These are phyloP conservation scores for Spodoptera exigua DNA, from an alignment of 2,888 invertebrate species.

Conservation along the genomic window DNA sequence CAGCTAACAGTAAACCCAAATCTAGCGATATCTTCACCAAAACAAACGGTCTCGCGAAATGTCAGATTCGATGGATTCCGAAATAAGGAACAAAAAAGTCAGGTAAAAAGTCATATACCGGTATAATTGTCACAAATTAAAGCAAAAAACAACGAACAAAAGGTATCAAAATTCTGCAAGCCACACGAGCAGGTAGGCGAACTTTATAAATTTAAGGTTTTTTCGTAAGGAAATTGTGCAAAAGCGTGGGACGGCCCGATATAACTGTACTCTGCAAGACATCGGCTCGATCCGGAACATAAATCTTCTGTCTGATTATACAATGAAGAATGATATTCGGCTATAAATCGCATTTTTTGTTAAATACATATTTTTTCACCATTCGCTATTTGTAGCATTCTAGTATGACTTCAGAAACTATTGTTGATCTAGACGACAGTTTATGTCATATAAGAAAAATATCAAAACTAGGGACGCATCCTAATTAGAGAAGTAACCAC, in stretches of 20 bases:
- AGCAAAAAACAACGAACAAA: conserved; percentile 86
- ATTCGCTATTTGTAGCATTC: too few species aligned
- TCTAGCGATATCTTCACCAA: conserved; percentile 72
- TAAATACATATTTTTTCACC: conserved; percentile 21
- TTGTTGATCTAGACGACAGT: too few species aligned
- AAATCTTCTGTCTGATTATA: conserved; percentile 68
- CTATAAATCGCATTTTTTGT: conserved; percentile 41
- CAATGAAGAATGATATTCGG: conserved; percentile 51
- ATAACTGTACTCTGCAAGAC: conserved; percentile 83
- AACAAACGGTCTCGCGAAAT: conserved; percentile 86
- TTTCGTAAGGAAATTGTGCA: conserved; percentile 83
- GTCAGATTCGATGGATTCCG: conserved; percentile 75
- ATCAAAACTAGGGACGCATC: too few species aligned
- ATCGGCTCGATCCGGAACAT: conserved; percentile 69
- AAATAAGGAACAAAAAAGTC: conserved; percentile 76
- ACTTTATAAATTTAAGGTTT: conserved; percentile 76
- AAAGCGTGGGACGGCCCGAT: conserved; percentile 85
- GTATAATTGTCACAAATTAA: conserved; percentile 90
- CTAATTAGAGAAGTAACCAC: too few species aligned
- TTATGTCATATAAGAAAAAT: too few species aligned
- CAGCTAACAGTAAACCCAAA: conserved; percentile 78
- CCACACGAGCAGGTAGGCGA: conserved; percentile 88
- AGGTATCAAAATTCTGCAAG: conserved; percentile 89
- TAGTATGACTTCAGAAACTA: too few species aligned
- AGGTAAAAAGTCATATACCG: conserved; percentile 90